Evolutionary conservation across 2,888 invertebrate species (phyloP).

Genomic region (Oligia fasciuncula): DNA sequence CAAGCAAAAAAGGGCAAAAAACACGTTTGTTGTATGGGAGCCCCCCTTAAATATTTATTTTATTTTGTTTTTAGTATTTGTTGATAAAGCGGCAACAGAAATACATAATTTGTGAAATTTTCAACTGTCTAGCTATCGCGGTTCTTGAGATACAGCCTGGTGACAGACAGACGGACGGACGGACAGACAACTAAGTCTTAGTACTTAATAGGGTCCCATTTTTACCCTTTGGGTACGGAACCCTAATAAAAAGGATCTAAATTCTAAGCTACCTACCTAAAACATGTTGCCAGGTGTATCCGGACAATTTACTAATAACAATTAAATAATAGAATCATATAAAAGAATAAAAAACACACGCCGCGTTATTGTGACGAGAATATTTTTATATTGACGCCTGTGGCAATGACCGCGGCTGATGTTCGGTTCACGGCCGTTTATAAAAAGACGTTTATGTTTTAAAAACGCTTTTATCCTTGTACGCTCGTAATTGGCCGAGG

Average conservation of each 20-base stretch:
- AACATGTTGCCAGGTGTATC: conserved; percentile 33
- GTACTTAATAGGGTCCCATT: no score
- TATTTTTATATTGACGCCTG: conserved; percentile 85
- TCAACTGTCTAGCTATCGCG: no score
- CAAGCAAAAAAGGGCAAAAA: no score
- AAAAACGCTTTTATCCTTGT: conserved; percentile 75
- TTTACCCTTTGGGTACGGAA: no score
- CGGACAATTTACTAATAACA: conserved; percentile 55
- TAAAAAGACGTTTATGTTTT: conserved; percentile 78
- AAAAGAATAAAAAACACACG: conserved; percentile 65
- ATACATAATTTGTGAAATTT: no score
- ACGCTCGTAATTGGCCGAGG: conserved; percentile 65
- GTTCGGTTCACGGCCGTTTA: conserved; percentile 87
- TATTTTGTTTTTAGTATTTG: no score
- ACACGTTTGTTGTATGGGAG: no score
- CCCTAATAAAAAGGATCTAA: neutral
- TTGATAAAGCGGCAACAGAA: no score
- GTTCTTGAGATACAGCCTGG: no score
- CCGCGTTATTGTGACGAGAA: conserved; percentile 81
- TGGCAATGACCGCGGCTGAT: conserved; percentile 87
- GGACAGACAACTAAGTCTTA: no score
- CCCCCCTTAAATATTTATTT: no score
- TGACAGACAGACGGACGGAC: no score
- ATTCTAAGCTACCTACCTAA: conserved; percentile 3
- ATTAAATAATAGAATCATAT: conserved; percentile 54